Conservation (phyloP, 2,888 invertebrate genomes). For the Phalera bucephala region DNA sequence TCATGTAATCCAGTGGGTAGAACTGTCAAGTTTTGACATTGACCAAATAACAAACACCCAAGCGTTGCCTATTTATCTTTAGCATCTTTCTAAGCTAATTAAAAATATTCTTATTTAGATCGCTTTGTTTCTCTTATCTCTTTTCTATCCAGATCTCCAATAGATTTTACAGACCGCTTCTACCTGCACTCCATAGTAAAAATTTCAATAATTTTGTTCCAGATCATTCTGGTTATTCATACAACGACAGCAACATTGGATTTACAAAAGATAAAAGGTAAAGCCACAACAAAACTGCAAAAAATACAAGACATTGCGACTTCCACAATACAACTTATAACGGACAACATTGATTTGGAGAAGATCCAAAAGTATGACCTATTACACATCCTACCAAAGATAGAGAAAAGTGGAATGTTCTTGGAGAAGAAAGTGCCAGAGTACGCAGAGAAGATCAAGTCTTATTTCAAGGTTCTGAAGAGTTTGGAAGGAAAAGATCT, state of each 20-base stretch:
- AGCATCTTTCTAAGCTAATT: too few relatives aligned
- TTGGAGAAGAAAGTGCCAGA: constrained; percentile 25
- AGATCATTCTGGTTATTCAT: constrained; percentile 64
- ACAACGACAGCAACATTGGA: constrained; percentile 51
- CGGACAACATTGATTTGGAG: constrained; percentile 47
- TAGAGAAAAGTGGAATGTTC: constrained; percentile 28
- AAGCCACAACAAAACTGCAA: constrained; percentile 44
- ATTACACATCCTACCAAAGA: constrained; percentile 43
- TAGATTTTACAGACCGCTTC: too few relatives aligned
- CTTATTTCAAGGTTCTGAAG: constrained; percentile 19
- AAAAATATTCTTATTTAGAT: too few relatives aligned
- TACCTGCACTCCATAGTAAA: too few relatives aligned
- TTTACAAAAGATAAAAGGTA: constrained; percentile 50
- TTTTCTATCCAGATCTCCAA: too few relatives aligned
- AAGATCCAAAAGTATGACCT: constrained; percentile 49
- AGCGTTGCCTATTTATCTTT: too few relatives aligned
- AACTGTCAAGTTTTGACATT: too few relatives aligned
- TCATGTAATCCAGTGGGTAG: too few relatives aligned
- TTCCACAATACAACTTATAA: constrained; percentile 35
- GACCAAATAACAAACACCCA: too few relatives aligned
- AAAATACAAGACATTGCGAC: constrained; percentile 33
- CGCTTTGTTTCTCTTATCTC: too few relatives aligned
- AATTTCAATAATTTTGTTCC: too few relatives aligned
- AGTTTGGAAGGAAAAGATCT: constrained; percentile 27
- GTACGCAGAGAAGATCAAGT: constrained; percentile 17